These are phyloP conservation scores for Columba livia DNA, from an alignment of 2,113 vertebrate species.

Conservation along the genomic window DNA sequence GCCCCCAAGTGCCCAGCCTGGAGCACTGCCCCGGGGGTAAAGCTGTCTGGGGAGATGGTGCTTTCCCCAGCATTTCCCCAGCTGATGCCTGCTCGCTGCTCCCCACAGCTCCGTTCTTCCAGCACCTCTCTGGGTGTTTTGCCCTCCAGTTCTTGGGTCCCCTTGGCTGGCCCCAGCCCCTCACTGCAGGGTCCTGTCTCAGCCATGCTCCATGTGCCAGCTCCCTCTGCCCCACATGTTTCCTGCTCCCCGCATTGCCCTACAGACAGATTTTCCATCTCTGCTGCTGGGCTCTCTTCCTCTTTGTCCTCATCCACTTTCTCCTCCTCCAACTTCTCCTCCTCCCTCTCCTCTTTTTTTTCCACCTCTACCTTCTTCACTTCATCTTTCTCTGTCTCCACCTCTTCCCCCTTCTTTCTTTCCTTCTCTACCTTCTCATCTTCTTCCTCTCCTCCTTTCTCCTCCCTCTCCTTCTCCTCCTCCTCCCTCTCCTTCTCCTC, in stretches of 20 bases:
- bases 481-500: not conserved
- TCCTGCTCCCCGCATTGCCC: not conserved
- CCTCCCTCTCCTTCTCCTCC: too few species aligned
- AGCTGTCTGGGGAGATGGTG: not conserved
- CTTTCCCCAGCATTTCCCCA: not conserved
- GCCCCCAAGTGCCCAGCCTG: rapidly evolving
- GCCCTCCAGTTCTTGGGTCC: rapidly evolving
- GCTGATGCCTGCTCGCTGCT: not conserved
- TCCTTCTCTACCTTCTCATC: not conserved
- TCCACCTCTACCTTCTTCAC: not conserved
- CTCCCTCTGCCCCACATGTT: not conserved
- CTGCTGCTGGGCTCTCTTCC: not conserved
- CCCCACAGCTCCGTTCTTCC: not conserved
- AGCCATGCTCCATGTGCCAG: not conserved
- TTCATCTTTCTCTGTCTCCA: not conserved
- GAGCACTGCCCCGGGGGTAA: not conserved
- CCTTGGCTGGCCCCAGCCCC: not conserved
- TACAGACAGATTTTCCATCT: not conserved
- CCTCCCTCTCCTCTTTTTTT: not conserved
- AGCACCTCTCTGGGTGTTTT: not conserved
- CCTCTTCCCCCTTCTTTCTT: not conserved
- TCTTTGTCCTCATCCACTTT: not conserved
- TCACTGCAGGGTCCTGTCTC: not conserved
- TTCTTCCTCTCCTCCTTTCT: not conserved
- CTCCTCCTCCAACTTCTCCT: not conserved